These are phyloP conservation scores for Paramormyrops kingsleyae DNA, from an alignment of 2,113 vertebrate species.

Conservation along the genomic window DNA sequence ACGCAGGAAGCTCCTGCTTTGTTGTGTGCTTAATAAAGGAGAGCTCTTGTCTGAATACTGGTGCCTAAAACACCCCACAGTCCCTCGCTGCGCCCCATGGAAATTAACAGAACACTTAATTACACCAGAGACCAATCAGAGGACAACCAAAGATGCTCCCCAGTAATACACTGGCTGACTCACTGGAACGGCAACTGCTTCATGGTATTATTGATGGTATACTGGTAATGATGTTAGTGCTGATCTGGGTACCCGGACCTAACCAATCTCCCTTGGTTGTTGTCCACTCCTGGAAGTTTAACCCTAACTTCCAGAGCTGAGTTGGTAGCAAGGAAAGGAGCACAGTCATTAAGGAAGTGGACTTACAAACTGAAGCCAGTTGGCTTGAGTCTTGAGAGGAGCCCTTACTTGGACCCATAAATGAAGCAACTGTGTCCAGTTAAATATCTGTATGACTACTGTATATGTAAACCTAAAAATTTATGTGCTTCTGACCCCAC, in stretches of 20 bases:
- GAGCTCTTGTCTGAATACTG: conserved; percentile 39
- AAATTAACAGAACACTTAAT: conserved; percentile 48
- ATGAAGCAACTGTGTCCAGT: background rate
- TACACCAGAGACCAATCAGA: conserved; percentile 37
- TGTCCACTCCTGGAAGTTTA: background rate
- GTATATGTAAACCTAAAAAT: background rate
- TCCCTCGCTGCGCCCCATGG: conserved; percentile 32
- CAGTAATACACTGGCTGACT: conserved; percentile 35
- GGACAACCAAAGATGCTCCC: conserved; percentile 45
- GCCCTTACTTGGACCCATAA: background rate
- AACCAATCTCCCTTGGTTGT: background rate
- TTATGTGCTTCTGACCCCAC: background rate
- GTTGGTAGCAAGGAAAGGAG: background rate
- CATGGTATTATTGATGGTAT: background rate
- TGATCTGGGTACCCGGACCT: background rate
- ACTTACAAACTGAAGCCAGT: background rate
- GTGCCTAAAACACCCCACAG: conserved; percentile 38
- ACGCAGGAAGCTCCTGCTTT: conserved; percentile 11
- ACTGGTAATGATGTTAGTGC: background rate
- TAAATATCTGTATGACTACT: background rate
- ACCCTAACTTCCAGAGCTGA: background rate
- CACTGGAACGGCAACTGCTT: conserved; percentile 33
- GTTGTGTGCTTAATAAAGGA: conserved; percentile 30
- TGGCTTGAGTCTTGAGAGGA: background rate
- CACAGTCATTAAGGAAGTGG: background rate